Conservation (phyloP, 1,140 invertebrate species). For the Panagrolaimus sp. region DNA sequence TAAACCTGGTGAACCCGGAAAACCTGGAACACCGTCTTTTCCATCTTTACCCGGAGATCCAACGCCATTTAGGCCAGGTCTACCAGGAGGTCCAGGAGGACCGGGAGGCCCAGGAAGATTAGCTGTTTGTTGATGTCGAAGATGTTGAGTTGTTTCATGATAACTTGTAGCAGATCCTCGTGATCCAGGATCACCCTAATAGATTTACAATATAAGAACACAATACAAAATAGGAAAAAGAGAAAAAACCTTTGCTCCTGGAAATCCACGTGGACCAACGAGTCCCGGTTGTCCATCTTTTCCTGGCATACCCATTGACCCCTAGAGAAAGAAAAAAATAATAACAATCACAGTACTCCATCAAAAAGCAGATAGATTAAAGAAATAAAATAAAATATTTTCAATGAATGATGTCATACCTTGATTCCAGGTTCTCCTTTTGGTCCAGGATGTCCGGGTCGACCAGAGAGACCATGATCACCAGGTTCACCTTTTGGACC, state of each 20-base stretch:
- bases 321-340: conserved; percentile 27
- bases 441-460: conserved; percentile 19
- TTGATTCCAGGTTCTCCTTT: conserved; percentile 51
- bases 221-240: conserved; percentile 22
- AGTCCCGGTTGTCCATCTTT: conserved; percentile 35
- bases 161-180: conserved; percentile 15
- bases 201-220: conserved; percentile 23
- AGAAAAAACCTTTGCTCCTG: conserved; percentile 37
- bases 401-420: conserved; percentile 27
- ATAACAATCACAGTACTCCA: conserved; percentile 17
- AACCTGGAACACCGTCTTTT: conserved; percentile 4
- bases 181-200: conserved; percentile 40
- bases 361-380: background rate
- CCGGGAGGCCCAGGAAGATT: conserved; percentile 36
- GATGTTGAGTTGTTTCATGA: conserved; percentile 16
- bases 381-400: conserved; percentile 20
- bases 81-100: conserved; percentile 28
- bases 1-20: conserved; percentile 23
- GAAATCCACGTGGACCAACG: conserved; percentile 39
- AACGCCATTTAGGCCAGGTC: conserved; percentile 24
- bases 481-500: conserved; percentile 54
- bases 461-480: conserved; percentile 34
- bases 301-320: conserved; percentile 37
- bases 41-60: conserved; percentile 11
- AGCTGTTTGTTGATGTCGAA: conserved; percentile 20